Conservation (phyloP, 2,797 vertebrate species). For the Phataginus tetradactyla region DNA sequence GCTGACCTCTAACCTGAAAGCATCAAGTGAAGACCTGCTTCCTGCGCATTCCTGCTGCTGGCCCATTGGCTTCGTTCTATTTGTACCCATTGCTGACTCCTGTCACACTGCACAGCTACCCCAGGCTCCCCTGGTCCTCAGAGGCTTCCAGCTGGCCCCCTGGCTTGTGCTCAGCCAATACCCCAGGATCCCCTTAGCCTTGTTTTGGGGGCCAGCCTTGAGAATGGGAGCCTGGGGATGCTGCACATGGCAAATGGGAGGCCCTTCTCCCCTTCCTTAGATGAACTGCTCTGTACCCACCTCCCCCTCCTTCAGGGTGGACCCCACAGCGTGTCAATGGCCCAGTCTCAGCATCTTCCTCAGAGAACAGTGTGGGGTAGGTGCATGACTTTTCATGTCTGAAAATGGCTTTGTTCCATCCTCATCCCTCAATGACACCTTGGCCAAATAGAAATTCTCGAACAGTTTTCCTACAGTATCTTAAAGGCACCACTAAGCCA, state of each 20-base stretch:
- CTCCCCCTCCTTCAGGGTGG: not conserved
- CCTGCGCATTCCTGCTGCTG: not conserved
- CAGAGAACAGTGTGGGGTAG: accelerated
- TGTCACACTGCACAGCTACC: not conserved
- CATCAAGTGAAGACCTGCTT: not conserved
- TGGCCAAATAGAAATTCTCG: not conserved
- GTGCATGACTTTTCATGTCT: no score
- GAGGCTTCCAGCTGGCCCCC: no score
- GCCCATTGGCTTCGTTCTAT: not conserved
- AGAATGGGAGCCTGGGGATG: not conserved
- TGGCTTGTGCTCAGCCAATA: no score
- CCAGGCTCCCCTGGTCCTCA: not conserved
- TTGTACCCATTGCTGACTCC: not conserved
- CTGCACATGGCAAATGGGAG: no score
- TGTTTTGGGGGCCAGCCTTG: not conserved
- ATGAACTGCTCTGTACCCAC: not conserved
- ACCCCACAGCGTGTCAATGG: not conserved
- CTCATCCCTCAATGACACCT: not conserved
- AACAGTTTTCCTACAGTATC: not conserved
- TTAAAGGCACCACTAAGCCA: not conserved
- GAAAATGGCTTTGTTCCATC: not conserved
- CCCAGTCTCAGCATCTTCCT: not conserved
- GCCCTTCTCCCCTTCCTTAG: no score
- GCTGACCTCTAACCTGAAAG: not conserved
- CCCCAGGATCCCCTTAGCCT: not conserved